phyloP scores from a whole-genome alignment of 2,797 vertebrate genomes.

The Psittacula echo region DNA sequence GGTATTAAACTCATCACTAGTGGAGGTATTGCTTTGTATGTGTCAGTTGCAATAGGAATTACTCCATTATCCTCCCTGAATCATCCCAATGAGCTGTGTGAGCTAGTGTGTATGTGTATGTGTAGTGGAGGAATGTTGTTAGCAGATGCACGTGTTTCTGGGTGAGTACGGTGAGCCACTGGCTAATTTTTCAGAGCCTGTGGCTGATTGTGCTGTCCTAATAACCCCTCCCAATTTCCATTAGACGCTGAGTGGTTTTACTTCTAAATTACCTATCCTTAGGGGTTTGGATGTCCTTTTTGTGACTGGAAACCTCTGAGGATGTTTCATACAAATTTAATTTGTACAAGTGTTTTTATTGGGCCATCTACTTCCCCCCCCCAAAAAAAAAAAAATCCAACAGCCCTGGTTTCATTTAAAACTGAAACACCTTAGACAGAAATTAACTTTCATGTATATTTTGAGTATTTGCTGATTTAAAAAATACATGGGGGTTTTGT shows the following conservation, averaged over 20 bases:
- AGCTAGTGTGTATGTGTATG: background rate
- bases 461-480: background rate
- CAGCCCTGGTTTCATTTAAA: background rate
- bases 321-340: background rate
- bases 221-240: background rate
- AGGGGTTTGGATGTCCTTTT: accelerated
- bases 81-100: background rate
- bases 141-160: background rate
- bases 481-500: background rate
- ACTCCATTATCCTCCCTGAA: background rate
- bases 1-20: background rate
- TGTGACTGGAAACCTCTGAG: background rate
- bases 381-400: background rate
- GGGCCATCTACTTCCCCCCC: background rate
- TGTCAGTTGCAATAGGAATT: background rate
- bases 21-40: background rate
- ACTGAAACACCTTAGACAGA: background rate
- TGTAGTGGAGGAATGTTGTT: background rate
- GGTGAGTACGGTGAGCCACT: background rate
- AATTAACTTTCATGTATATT: background rate
- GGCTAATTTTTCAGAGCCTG: background rate
- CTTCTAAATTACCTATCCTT: background rate
- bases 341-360: background rate
- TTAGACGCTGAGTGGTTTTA: background rate
- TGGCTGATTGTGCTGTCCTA: background rate